A percentile compares a stretch with the other conserved stretches of the same genome.
These are phyloP conservation scores for Odontomyia ornata DNA, from an alignment of 2,888 invertebrate genomes.

Conservation along the genomic window DNA sequence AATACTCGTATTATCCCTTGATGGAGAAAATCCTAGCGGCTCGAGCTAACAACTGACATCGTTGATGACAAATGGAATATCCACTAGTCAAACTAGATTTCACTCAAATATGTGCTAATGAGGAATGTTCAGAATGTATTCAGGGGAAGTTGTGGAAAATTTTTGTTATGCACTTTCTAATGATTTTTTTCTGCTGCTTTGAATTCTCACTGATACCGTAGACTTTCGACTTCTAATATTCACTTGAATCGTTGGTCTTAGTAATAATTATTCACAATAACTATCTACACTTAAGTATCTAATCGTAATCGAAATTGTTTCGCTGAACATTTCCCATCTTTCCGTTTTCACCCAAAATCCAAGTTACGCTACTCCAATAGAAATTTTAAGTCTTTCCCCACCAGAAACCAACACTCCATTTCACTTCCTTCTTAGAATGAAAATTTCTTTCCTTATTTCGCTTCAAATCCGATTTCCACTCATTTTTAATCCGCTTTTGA, in stretches of 20 bases:
- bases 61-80: conserved; percentile 34
- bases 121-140: conserved; percentile 9
- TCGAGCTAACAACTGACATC: background rate
- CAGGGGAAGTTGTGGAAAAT: conserved; percentile 41
- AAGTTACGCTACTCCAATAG: background rate
- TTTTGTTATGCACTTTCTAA: conserved; percentile 44
- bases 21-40: background rate
- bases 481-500: background rate
- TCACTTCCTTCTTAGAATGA: background rate
- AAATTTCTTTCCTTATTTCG: conserved; percentile 3
- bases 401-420: conserved; percentile 20
- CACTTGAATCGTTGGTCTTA: background rate
- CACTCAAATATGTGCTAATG: conserved; percentile 32
- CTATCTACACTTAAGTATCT: conserved; percentile 28
- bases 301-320: conserved; percentile 8
- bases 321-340: background rate
- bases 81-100: conserved; percentile 17
- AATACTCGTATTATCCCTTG: background rate
- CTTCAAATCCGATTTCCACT: background rate
- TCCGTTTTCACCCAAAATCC: background rate
- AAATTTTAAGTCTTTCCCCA: background rate
- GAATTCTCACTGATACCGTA: conserved; percentile 1
- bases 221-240: background rate
- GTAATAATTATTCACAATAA: conserved; percentile 9
- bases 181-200: conserved; percentile 19